Evolutionary conservation across 2,797 vertebrate species (phyloP).

Genomic region (Thunnus albacares): DNA sequence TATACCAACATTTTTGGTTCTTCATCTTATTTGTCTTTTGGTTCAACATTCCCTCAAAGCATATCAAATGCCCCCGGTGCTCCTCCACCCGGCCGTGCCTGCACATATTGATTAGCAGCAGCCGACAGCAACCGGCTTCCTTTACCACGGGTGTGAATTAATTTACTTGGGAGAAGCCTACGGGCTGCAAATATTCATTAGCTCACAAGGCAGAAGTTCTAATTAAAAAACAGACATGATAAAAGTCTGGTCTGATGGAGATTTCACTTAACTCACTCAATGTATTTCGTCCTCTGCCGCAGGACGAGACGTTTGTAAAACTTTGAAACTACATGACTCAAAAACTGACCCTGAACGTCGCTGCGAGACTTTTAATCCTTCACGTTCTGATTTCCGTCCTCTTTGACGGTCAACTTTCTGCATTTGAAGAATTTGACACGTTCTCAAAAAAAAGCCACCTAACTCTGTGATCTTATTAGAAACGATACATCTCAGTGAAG

Average conservation of each 20-base stretch:
- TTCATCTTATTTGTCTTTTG: neutral
- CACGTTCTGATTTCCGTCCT: too few species aligned
- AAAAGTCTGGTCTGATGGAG: constrained; percentile 20
- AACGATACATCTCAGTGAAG: neutral
- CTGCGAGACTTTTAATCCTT: too few species aligned
- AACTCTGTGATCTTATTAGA: neutral
- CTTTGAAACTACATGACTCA: too few species aligned
- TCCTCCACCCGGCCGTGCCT: neutral
- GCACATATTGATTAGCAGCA: constrained; percentile 42
- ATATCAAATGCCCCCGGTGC: neutral
- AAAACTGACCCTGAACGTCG: too few species aligned
- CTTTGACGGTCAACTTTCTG: neutral
- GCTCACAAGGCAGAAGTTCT: constrained; percentile 18
- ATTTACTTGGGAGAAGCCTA: constrained; percentile 33
- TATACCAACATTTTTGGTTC: too few species aligned
- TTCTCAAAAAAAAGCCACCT: too few species aligned
- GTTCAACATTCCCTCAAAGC: neutral
- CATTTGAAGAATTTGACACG: neutral
- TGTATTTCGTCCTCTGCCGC: neutral
- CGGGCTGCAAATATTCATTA: constrained; percentile 24
- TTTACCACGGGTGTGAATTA: neutral
- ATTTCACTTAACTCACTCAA: neutral
- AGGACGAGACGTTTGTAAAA: neutral
- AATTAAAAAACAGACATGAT: constrained; percentile 42
- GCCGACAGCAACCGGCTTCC: neutral